Evolutionary conservation across 2,888 invertebrate species (phyloP), one percentile per base, ranked within the genome.

Genomic region (Hyles lineata): DNA sequence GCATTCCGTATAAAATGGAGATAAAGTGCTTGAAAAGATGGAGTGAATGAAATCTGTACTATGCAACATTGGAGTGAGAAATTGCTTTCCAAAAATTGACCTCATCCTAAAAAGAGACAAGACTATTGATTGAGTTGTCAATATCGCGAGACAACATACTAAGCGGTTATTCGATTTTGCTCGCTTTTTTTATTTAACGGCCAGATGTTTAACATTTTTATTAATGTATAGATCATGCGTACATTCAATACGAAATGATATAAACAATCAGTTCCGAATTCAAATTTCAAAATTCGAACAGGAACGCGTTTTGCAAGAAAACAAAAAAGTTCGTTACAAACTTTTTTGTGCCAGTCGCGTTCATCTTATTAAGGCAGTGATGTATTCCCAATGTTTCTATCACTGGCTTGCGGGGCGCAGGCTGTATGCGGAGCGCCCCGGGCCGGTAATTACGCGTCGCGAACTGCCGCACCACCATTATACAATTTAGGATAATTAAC

Each of bases 401-500:
- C 72, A 63, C 55, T n/a, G 21, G 32, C 1, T 32, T 8, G 29
- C 50, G 23, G 69, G 50, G 23, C 52, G 69, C 60, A 58, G 75
- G 52, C 67, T 76, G 73, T 72, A 52, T 70, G 76, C 73, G 67
- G 21, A 55, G 73, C 73, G 77, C 83, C 79, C 63, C 77, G 74
- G 81, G 85, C 81, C 82, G 79, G 78, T 82, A 85, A 86, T 86
- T 86, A 86, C 83, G 77, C 81, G 80, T 88, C 88, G 89, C 89
- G 84, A 89, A 89, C 87, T 88, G 88, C 89, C 88, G 87, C 89
- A 82, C 90, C 83, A 80, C 85, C 87, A 95, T 94, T 94, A 94
- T 90, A 93, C 94, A 94, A 95, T 95, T 95, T 94, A 88, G 92
- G 89, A 92, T 90, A 93, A 95, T 95, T 95, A 95, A 94, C 95